Evolutionary conservation across 2,797 vertebrate species (phyloP).

Genomic region (Psittacula echo): DNA sequence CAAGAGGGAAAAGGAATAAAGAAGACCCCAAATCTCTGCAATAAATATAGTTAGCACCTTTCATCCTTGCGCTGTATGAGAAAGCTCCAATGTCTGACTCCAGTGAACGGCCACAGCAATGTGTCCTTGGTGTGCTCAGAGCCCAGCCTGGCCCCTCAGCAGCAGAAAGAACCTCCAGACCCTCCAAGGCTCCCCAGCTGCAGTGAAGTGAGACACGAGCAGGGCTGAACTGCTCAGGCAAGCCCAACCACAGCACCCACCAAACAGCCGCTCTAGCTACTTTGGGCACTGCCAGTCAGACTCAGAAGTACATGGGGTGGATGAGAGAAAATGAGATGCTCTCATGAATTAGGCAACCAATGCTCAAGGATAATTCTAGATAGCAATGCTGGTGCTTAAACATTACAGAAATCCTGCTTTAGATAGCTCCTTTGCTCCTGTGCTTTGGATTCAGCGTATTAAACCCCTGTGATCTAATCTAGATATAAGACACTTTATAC

Average conservation of each 20-base stretch:
- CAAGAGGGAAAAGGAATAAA: background rate
- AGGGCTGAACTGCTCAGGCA: background rate
- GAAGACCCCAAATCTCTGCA: background rate
- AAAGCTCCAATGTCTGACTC: background rate
- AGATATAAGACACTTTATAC: background rate
- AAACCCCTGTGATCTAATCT: background rate
- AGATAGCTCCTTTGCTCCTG: background rate
- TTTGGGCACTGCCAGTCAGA: background rate
- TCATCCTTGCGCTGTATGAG: background rate
- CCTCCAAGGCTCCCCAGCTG: background rate
- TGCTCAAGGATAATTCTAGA: background rate
- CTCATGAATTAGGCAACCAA: rapidly evolving
- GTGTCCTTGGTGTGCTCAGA: background rate
- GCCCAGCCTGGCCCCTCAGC: background rate
- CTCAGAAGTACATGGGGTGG: rapidly evolving
- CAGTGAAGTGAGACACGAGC: rapidly evolving
- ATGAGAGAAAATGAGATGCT: background rate
- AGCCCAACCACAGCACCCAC: background rate
- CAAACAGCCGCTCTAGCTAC: no score
- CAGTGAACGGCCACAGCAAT: background rate
- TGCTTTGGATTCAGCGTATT: background rate
- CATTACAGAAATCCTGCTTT: background rate
- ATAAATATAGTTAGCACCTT: background rate
- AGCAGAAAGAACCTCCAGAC: background rate
- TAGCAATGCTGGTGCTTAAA: background rate